phyloP scores from a whole-genome alignment of 2,888 invertebrate species.

The Zeuzera pyrina region DNA sequence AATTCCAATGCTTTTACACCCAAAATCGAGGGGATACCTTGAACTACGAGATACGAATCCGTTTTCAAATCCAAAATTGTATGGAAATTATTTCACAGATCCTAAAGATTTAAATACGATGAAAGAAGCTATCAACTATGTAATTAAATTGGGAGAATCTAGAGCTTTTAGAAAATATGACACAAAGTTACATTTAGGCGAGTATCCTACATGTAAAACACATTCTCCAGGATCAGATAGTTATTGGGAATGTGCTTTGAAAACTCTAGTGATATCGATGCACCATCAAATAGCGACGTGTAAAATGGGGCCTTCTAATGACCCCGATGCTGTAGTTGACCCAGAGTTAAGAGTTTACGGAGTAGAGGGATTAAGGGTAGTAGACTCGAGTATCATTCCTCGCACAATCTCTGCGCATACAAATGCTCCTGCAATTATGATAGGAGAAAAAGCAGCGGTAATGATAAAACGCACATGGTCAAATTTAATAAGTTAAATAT shows the following conservation, averaged over 20 bases:
- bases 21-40: constrained; percentile 81
- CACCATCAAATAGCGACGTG: constrained; percentile 79
- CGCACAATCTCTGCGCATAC: constrained; percentile 76
- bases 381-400: constrained; percentile 80
- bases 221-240: constrained; percentile 70
- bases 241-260: constrained; percentile 81
- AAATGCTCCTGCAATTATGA: constrained; percentile 79
- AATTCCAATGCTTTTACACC: constrained; percentile 81
- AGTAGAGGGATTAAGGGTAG: constrained; percentile 75
- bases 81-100: constrained; percentile 85
- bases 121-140: constrained; percentile 74
- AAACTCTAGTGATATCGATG: constrained; percentile 67
- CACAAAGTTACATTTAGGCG: constrained; percentile 62
- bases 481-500: too few relatives aligned
- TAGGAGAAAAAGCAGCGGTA: constrained; percentile 82
- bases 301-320: constrained; percentile 78
- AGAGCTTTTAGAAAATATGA: constrained; percentile 73
- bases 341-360: constrained; percentile 77
- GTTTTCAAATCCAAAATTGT: constrained; percentile 80
- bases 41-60: constrained; percentile 83
- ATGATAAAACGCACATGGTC: constrained; percentile 74
- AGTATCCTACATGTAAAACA: constrained; percentile 67
- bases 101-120: constrained; percentile 74
- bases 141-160: constrained; percentile 72
- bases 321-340: constrained; percentile 77